Percentiles rank a stretch among this genome's conserved stretches.
These are phyloP conservation scores for Crocodylus rhombifer DNA, from an alignment of 2,797 vertebrate genomes.

Conservation along the genomic window DNA sequence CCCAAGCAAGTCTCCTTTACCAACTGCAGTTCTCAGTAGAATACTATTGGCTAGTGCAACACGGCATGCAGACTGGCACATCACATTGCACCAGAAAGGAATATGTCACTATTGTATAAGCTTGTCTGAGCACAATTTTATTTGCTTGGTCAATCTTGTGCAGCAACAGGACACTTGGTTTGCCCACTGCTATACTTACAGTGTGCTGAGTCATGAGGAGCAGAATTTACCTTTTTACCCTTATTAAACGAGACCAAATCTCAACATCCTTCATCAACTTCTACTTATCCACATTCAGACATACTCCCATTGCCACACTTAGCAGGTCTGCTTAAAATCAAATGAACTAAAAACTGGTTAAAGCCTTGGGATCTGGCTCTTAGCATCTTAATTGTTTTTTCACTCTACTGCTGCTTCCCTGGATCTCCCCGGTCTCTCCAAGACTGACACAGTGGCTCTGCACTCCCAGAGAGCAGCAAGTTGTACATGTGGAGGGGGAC, in stretches of 20 bases:
- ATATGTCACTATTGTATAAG: neutral
- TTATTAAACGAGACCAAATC: neutral
- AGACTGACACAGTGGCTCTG: no score
- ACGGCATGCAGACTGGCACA: neutral
- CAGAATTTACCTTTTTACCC: rapidly evolving
- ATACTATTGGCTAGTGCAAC: neutral
- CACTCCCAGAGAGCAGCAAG: no score
- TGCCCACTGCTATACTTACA: neutral
- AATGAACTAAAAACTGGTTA: neutral
- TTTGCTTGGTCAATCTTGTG: constrained; percentile 3
- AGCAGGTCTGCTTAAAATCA: neutral
- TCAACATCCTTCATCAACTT: neutral
- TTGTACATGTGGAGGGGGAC: no score
- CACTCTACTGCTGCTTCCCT: neutral
- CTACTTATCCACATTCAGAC: neutral
- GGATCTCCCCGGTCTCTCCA: no score
- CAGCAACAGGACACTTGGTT: neutral
- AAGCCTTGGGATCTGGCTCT: neutral
- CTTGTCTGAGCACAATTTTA: neutral
- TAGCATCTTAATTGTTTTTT: neutral
- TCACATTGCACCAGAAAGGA: neutral
- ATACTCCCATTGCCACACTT: neutral
- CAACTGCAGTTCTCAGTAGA: neutral
- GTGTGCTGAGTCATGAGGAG: neutral
- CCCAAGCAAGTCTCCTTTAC: neutral